Percentiles rank a stretch among this genome's conserved stretches.
Conservation (phyloP, 2,797 vertebrate genomes). For the Hylomyscus alleni region DNA sequence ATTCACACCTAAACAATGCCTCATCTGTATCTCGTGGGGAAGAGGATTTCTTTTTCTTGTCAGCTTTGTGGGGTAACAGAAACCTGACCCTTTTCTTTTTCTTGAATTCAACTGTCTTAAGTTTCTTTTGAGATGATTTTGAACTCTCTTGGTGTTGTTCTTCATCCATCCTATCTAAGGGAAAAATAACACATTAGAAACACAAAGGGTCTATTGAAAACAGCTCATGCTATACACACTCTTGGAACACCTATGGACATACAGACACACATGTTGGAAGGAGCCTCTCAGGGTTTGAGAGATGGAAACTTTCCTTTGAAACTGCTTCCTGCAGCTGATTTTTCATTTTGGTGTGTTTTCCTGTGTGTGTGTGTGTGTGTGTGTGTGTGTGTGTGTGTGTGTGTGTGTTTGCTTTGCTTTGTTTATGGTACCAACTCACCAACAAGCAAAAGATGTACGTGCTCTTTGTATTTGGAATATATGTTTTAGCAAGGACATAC, state of each 20-base stretch:
- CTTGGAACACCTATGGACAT: not conserved
- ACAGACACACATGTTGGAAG: not conserved
- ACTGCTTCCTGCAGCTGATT: not conserved
- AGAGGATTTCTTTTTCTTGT: not conserved
- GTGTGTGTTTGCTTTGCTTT: not conserved
- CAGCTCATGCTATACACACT: not conserved
- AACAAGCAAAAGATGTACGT: not conserved
- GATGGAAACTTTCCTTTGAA: not conserved
- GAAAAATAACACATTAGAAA: no score
- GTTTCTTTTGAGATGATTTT: constrained; percentile 19
- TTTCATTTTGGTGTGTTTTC: not conserved
- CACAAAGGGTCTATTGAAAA: not conserved
- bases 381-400: no score
- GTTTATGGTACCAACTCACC: not conserved
- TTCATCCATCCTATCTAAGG: constrained; percentile 66
- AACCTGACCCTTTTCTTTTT: constrained; percentile 2
- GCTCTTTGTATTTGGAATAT: not conserved
- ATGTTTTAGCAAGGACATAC: not conserved
- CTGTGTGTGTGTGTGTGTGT: not conserved
- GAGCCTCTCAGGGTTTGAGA: not conserved
- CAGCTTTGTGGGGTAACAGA: not conserved
- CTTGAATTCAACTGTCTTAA: not conserved
- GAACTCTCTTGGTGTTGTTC: not conserved
- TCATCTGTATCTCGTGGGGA: no score
- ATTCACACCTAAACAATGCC: no score